A percentile compares a stretch with the other conserved stretches of the same genome.
phyloP scores from a whole-genome alignment of 2,888 invertebrate species.

The Pollenia griseotomentosa region DNA sequence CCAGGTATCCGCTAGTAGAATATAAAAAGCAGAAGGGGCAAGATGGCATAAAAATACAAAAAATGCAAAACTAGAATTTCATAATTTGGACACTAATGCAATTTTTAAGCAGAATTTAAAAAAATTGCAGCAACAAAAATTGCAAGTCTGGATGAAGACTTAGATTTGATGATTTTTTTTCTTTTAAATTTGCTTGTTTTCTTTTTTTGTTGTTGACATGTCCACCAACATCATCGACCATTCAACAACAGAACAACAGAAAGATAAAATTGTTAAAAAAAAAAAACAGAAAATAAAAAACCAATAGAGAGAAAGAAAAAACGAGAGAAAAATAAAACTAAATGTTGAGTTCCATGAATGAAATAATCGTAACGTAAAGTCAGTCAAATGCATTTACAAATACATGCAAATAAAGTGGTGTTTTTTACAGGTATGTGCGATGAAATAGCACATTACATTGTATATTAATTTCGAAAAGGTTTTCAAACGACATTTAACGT shows the following conservation, averaged over 20 bases:
- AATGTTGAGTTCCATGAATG: constrained; percentile 56
- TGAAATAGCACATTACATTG: background rate
- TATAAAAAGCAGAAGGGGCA: no score
- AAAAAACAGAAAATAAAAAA: constrained; percentile 7
- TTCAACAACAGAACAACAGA: constrained; percentile 56
- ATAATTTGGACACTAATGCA: no score
- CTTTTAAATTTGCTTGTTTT: constrained; percentile 25
- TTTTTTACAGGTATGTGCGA: background rate
- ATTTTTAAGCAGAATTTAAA: no score
- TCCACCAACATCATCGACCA: constrained; percentile 58
- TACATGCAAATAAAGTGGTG: background rate
- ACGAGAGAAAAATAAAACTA: constrained; percentile 45
- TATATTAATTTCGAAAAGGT: no score
- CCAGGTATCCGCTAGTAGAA: no score
- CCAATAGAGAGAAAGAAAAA: constrained; percentile 13
- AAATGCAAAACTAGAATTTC: no score
- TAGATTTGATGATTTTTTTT: constrained; percentile 30
- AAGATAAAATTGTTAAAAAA: constrained; percentile 47
- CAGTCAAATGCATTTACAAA: constrained; percentile 46
- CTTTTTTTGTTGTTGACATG: constrained; percentile 60
- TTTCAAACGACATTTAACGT: no score
- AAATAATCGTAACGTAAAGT: constrained; percentile 46
- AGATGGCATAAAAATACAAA: no score
- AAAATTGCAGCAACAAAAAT: no score
- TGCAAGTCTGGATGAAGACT: no score